Conservation (phyloP, 2,888 invertebrate genomes). For the Caenorhabditis becei region DNA sequence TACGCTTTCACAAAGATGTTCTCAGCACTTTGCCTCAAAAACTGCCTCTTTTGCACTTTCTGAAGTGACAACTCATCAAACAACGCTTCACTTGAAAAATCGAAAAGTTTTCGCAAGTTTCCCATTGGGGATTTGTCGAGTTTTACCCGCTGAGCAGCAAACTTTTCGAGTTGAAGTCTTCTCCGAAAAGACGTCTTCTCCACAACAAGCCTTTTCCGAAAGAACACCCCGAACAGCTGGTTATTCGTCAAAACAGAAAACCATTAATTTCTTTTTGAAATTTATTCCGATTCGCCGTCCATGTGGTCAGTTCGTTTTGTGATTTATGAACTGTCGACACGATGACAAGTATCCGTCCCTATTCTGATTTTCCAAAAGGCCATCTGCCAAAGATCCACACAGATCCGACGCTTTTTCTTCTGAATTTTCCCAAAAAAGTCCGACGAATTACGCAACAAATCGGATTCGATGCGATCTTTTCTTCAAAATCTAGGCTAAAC, state of each 20-base stretch:
- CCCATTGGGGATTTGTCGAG: slow-evolving; percentile 6
- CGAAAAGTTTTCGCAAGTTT: neutral
- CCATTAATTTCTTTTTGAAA: neutral
- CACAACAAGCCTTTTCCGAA: no score
- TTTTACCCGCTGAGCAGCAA: neutral
- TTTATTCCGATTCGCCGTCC: neutral
- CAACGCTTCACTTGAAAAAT: neutral
- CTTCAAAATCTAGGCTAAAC: slow-evolving; percentile 11
- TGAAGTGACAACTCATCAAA: slow-evolving; percentile 4
- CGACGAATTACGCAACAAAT: neutral
- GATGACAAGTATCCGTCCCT: neutral
- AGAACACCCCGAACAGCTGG: no score
- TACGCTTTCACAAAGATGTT: no score
- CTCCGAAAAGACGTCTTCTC: neutral
- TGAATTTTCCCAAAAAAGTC: neutral
- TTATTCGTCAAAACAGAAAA: neutral
- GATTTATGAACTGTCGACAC: neutral
- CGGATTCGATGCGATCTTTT: slow-evolving; percentile 3
- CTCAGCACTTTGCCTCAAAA: neutral
- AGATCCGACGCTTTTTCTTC: neutral
- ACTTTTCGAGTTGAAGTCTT: neutral
- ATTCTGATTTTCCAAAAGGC: neutral
- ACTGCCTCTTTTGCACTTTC: neutral
- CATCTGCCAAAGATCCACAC: neutral
- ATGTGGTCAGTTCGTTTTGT: neutral